Evolutionary conservation across 2,113 vertebrate species (phyloP).

Genomic region (Esox niger): DNA sequence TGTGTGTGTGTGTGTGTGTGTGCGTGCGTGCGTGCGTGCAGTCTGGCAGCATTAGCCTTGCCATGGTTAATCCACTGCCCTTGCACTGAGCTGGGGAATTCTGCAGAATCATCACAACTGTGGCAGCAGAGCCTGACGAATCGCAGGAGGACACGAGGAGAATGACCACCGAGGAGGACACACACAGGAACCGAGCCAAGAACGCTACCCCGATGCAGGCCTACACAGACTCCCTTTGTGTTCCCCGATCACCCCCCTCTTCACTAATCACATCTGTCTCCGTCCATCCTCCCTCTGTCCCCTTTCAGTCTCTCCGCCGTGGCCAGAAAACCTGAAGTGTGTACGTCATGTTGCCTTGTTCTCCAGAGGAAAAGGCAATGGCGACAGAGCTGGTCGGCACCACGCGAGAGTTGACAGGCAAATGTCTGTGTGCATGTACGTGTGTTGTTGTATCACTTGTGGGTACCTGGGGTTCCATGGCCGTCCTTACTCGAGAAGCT

Average conservation of each 20-base stretch:
- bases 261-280: neutral
- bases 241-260: neutral
- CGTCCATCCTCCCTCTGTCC: neutral
- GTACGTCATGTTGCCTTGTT: neutral
- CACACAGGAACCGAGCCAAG: slow-evolving; percentile 58
- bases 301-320: neutral
- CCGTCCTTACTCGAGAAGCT: slow-evolving; percentile 72
- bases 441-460: neutral
- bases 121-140: slow-evolving; percentile 54
- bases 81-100: slow-evolving; percentile 64
- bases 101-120: slow-evolving; percentile 74
- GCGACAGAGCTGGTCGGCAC: slow-evolving; percentile 1
- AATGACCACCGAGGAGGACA: slow-evolving; percentile 65
- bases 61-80: slow-evolving; percentile 63
- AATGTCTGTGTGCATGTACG: neutral
- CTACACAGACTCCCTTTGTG: neutral
- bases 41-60: slow-evolving; percentile 61
- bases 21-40: slow-evolving; percentile 33
- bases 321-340: neutral
- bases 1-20: slow-evolving; percentile 14
- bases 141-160: slow-evolving; percentile 59
- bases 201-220: slow-evolving; percentile 42
- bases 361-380: neutral
- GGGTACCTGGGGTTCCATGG: slow-evolving; percentile 66
- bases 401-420: neutral